Conservation (phyloP, 2,888 invertebrate species). For the Hedya salicella region DNA sequence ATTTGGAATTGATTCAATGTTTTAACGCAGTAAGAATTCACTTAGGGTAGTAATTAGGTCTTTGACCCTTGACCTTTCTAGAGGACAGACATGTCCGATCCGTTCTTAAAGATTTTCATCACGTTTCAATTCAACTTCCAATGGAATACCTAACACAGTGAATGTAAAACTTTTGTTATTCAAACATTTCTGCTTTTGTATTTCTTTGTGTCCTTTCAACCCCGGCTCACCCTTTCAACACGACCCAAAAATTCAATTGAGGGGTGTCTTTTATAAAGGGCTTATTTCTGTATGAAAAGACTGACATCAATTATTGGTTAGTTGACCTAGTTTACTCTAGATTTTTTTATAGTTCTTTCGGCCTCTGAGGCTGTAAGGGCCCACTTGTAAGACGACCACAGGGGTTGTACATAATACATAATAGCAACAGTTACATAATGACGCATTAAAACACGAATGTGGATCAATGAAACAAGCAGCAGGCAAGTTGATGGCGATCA, state of each 20-base stretch:
- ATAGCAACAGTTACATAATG: no score
- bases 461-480: no score
- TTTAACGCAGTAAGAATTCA: not conserved
- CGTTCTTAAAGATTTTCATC: slow-evolving; percentile 11
- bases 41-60: not conserved
- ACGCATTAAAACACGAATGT: no score
- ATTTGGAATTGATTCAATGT: not conserved
- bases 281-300: no score
- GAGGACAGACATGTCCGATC: slow-evolving; percentile 6
- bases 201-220: not conserved
- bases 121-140: slow-evolving; percentile 6
- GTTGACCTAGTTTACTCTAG: not conserved
- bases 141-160: not conserved
- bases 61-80: slow-evolving; percentile 17
- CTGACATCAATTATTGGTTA: not conserved
- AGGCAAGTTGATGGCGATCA: no score
- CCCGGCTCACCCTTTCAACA: not conserved
- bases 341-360: not conserved
- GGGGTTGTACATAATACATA: no score
- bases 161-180: not conserved
- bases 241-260: not conserved
- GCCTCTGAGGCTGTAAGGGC: no score
- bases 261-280: no score
- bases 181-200: not conserved
- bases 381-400: no score